Evolutionary conservation across 2,888 invertebrate genomes (phyloP).

Genomic region (Nomada fabriciana): DNA sequence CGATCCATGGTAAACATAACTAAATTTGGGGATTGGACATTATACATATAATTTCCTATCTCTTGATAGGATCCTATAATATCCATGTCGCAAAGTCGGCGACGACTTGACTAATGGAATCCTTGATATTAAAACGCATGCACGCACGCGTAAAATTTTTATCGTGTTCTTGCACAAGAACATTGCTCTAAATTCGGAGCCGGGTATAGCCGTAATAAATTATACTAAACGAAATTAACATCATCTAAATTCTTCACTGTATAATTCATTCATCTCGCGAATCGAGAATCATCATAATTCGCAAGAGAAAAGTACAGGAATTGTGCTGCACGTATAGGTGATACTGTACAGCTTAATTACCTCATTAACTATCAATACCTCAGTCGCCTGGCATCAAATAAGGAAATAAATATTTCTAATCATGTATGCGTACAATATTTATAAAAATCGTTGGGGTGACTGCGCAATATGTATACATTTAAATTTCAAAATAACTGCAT

Average conservation of each 20-base stretch:
- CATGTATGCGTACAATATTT: constrained; percentile 56
- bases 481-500: constrained; percentile 9
- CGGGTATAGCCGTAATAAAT: constrained; percentile 70
- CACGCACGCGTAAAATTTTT: neutral
- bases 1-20: constrained; percentile 34
- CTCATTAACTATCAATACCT: constrained; percentile 35
- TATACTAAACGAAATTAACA: constrained; percentile 58
- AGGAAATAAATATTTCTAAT: constrained; percentile 63
- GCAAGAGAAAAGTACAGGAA: constrained; percentile 16
- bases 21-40: constrained; percentile 26
- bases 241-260: constrained; percentile 24
- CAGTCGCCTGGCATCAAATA: constrained; percentile 11
- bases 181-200: constrained; percentile 48
- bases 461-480: constrained; percentile 6
- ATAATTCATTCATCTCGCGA: neutral
- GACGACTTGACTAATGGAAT: constrained; percentile 15
- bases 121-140: constrained; percentile 17
- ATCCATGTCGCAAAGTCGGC: constrained; percentile 9
- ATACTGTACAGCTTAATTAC: constrained; percentile 1
- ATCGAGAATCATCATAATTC: constrained; percentile 14
- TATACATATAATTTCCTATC: constrained; percentile 12
- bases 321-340: constrained; percentile 16
- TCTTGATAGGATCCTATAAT: neutral
- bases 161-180: constrained; percentile 20
- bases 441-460: constrained; percentile 50